phyloP scores from a whole-genome alignment of 2,113 vertebrate species.

The Tinamus guttatus region DNA sequence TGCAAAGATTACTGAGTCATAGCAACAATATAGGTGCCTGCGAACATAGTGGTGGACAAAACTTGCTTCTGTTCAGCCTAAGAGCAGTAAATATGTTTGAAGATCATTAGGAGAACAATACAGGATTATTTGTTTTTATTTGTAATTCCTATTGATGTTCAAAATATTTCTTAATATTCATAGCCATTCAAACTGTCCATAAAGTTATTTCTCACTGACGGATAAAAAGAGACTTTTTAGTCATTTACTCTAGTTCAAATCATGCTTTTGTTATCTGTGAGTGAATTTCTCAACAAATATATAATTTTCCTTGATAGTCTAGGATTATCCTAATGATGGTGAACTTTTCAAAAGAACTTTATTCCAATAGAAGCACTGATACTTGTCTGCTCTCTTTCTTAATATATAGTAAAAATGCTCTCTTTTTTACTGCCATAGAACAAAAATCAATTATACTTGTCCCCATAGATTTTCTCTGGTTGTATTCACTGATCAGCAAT shows the following conservation, averaged over 20 bases:
- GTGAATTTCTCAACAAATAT: background rate
- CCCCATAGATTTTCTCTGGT: background rate
- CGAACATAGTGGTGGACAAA: background rate
- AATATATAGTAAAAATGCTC: background rate
- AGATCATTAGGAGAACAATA: background rate
- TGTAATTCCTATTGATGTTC: background rate
- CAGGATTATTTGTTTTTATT: background rate
- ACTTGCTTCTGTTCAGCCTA: background rate
- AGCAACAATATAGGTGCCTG: background rate
- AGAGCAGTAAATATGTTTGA: background rate
- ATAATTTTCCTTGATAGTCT: background rate
- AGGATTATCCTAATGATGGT: background rate
- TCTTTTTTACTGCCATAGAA: background rate
- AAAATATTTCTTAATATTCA: background rate
- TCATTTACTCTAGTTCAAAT: background rate
- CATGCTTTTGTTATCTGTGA: background rate
- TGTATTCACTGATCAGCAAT: background rate
- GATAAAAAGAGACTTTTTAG: background rate
- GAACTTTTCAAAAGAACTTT: slow-evolving; percentile 10
- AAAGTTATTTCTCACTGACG: background rate
- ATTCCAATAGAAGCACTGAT: background rate
- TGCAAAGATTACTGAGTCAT: background rate
- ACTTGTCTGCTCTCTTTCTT: background rate
- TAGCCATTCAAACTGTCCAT: background rate
- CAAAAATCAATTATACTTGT: background rate